Base-by-base conservation (phyloP, 2,113 vertebrate genomes). In the Catharus fuscescens region DNA sequence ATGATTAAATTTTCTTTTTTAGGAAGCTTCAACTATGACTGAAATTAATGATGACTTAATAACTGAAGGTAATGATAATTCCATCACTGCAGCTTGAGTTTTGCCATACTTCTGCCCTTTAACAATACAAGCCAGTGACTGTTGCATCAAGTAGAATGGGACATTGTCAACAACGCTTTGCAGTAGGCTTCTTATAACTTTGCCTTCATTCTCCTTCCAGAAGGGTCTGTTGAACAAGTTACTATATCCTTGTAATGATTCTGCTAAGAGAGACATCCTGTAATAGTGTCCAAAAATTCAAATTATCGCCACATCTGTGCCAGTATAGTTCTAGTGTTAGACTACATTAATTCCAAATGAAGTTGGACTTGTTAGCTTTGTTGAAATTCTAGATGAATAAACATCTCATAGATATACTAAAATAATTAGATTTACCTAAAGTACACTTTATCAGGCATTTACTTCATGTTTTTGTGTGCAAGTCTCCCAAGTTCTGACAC, bases 51-150 rank as follows among this genome's bases (percentile, higher is more conserved):
- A 97, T 78, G 97, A 97, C 77, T 81, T 97, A 60, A 57, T 97
- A 95, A 97, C 96, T 95, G 97, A 97, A 97, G 97, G 97, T 97
- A 97, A 97, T 42, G 19, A 56, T 81, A 34, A 53, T 73, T 71
- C 20, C 92, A 0, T 77, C 25, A 12, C 36, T 69, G 9, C 32
- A 54, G 10, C 19, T 79, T 86, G 29, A 76, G 31, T 91, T 87
- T 83, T 70, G 57, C 76, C 1, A 2, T 73, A 32, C 25, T 64
- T 69, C 26, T 59, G 40, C 28, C n/a, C 52, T 82, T 79, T 64
- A 88, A 29, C 18, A 34, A 6, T 69, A 34, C 16, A 80, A 76
- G 12, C 10, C 12, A 52, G 4, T 83, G 34, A 14, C 20, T 87
- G 1, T 6, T 88, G 72, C 23, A 42, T n/a, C 14, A 40, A 32